A percentile compares a stretch with the other conserved stretches of the same genome.
Evolutionary conservation across 2,888 invertebrate species (phyloP).

Genomic region (Thymelicus lineola): DNA sequence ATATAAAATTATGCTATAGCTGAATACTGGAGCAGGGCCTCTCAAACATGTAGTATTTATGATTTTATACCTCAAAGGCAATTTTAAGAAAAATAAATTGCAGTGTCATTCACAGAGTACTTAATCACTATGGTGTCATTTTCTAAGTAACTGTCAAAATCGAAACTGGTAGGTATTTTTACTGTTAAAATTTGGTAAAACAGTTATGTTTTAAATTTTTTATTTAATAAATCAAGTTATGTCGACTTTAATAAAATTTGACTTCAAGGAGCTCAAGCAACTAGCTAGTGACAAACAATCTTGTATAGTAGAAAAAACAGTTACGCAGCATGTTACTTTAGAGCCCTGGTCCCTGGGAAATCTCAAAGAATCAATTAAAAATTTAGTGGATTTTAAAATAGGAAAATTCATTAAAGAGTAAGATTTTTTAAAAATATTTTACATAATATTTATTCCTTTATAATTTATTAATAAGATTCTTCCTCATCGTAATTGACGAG

Average conservation of each 20-base stretch:
- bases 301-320: conserved; percentile 83
- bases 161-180: conserved; percentile 1
- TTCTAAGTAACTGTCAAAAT: conserved; percentile 9
- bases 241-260: conserved; percentile 81
- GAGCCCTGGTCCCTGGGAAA: conserved; percentile 87
- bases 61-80: too few relatives aligned
- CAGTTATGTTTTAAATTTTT: conserved; percentile 1
- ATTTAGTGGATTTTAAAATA: conserved; percentile 84
- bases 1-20: too few relatives aligned
- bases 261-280: conserved; percentile 80
- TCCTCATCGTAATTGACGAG: too few relatives aligned
- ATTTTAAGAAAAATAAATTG: background rate
- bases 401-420: conserved; percentile 87
- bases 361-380: conserved; percentile 84
- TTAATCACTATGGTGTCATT: too few relatives aligned
- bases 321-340: conserved; percentile 84
- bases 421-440: conserved; percentile 52
- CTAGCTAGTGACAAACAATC: conserved; percentile 84
- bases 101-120: too few relatives aligned
- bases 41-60: too few relatives aligned
- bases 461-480: too few relatives aligned
- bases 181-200: background rate
- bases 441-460: background rate
- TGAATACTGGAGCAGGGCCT: too few relatives aligned
- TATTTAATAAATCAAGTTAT: conserved; percentile 48